Conservation (phyloP, 2,113 vertebrate genomes). For the Theristicus caerulescens region DNA sequence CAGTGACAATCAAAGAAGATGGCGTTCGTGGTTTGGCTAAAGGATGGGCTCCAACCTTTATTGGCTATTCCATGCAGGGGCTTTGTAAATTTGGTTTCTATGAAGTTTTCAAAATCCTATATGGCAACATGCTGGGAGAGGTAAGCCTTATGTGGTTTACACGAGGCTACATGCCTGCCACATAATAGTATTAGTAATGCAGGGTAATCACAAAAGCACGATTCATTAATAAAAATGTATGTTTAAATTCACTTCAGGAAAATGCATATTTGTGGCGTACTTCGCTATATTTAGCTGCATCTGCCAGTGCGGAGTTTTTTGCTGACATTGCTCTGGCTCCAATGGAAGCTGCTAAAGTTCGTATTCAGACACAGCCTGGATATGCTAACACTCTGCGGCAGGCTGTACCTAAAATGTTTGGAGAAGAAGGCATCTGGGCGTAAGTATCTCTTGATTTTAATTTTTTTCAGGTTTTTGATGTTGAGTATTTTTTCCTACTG, state of each 20-base stretch:
- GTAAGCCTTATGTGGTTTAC: slow-evolving; percentile 67
- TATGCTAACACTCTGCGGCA: slow-evolving; percentile 95
- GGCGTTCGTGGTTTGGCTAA: slow-evolving; percentile 92
- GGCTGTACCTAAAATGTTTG: slow-evolving; percentile 93
- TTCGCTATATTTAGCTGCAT: slow-evolving; percentile 92
- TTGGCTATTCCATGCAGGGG: slow-evolving; percentile 98
- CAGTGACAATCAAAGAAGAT: slow-evolving; percentile 90
- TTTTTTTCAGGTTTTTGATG: neutral
- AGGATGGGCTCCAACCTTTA: slow-evolving; percentile 98
- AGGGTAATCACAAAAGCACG: neutral
- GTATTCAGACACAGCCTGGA: slow-evolving; percentile 96
- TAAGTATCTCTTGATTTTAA: slow-evolving; percentile 72
- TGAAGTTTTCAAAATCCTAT: slow-evolving; percentile 95
- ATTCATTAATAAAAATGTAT: neutral
- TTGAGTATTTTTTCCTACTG: neutral
- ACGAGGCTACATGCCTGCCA: neutral
- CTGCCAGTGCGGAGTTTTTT: slow-evolving; percentile 99
- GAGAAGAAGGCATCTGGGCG: slow-evolving; percentile 95
- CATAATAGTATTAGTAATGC: neutral
- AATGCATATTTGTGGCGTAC: slow-evolving; percentile 97
- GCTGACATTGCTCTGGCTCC: slow-evolving; percentile 98
- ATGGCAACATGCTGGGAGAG: slow-evolving; percentile 92
- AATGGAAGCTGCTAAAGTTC: slow-evolving; percentile 98
- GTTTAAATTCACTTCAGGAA: slow-evolving; percentile 77
- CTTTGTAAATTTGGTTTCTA: slow-evolving; percentile 99